Percentiles rank a stretch among this genome's conserved stretches.
Evolutionary conservation across 2,797 vertebrate species (phyloP).

Genomic region (Cynopterus sphinx): DNA sequence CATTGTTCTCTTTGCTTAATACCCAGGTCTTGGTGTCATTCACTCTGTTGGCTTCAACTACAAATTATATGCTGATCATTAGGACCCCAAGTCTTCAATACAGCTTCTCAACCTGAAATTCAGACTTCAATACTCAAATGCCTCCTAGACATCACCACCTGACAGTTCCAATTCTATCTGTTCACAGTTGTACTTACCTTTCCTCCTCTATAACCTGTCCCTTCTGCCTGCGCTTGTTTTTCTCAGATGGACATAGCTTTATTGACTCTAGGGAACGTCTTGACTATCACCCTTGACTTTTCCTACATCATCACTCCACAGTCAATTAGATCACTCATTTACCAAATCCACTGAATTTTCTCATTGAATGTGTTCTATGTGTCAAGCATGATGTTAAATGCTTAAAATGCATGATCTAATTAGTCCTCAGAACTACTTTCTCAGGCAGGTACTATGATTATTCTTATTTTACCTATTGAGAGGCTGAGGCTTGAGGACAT

Average conservation of each 20-base stretch:
- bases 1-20: not conserved
- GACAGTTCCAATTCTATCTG: no score
- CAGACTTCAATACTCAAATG: not conserved
- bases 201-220: not conserved
- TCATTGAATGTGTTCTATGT: not conserved
- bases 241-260: not conserved
- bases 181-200: not conserved
- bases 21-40: not conserved
- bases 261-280: not conserved
- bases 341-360: not conserved
- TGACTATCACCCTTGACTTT: not conserved
- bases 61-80: not conserved
- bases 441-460: not conserved
- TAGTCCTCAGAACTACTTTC: not conserved
- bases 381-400: not conserved
- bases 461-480: not conserved
- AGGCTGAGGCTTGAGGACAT: not conserved
- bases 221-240: not conserved
- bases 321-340: not conserved
- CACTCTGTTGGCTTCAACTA: not conserved
- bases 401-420: not conserved
- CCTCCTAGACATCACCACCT: not conserved
- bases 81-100: not conserved
- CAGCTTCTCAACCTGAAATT: not conserved
- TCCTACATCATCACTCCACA: not conserved